Evolutionary conservation across 2,797 vertebrate species (phyloP), one percentile per base, ranked within the genome.

Genomic region (Anguilla marmorata): DNA sequence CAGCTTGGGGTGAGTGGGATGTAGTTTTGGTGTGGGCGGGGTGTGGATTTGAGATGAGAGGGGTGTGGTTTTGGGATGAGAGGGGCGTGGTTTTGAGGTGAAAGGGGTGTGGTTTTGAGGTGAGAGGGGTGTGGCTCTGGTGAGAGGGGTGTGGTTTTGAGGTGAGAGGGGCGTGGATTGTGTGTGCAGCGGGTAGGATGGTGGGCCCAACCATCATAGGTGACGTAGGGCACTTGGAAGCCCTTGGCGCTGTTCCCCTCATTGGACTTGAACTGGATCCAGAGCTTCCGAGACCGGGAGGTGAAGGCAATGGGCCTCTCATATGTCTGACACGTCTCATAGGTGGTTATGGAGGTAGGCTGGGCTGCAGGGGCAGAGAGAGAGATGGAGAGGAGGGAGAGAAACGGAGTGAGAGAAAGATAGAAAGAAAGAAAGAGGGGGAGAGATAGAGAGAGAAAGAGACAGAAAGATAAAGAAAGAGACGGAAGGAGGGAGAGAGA

Each of bases 201-300:
- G 72, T 27, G 86, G 6, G 19, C 85, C 92, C 95, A 89, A 99
- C 98, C 98, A 0, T 99, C 98, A 0, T 99, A 99, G 48, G 98
- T 99, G 92, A 99, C 98, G 0, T 99, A 99, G 0, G 98, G 98
- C 27, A 99, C 98, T 86, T 99, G 98, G 94, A 99, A 99, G 84
- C 98, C 98, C 95, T 98, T 99, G 87, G 96, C 97, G 0, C 98
- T 99, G 96, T 99, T 99, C 21, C 96, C 97, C 94, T 99, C 98
- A 0, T 99, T 99, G 88, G 98, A 97, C 90, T 97, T 99, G 90
- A 99, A 99, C 94, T 99, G 98, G 93, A 99, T 97, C 98, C 98
- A 99, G 56, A 99, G 97, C 90, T 98, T 98, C 37, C 98, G 96
- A 0, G 98, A 99, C 86, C 98, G 96, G 16, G 98, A 98, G 41